Base-by-base conservation (phyloP, 2,888 invertebrate genomes). In the Rhorus exstirpatorius region DNA sequence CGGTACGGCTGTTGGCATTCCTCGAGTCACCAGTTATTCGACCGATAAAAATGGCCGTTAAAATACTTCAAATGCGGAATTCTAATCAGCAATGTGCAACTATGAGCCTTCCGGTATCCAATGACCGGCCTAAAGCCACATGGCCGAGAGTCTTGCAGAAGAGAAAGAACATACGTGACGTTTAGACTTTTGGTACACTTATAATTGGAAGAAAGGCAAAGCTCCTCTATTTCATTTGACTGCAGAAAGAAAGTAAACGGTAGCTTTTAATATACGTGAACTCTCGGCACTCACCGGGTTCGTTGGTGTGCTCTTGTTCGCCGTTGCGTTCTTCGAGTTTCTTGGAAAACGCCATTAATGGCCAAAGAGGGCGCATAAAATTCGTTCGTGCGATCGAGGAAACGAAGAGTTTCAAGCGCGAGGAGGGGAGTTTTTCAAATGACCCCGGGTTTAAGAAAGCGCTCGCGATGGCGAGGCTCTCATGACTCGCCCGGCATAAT, bases 341-440 rank as follows among this genome's bases (percentile, higher is more conserved):
- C 67, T 68, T 51, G 67, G 67, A 55, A 76, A 76, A 74, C 61
- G 72, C 21, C 21, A 31, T n/a, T 35, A 72, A 72, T 38, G 61
- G 49, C 49, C n/a, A 17, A 63, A 10, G 44, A n/a, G 61, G 77
- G 24, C n/a, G 65, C 79, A 75, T 79, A 58, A 75, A 82, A 75
- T 58, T 82, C 75, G 70, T 58, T 71, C 78, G 53, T 65, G 63
- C 58, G 74, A 68, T 17, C 14, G 35, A 76, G 67, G 65, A 76
- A 75, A 46, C 53, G 38, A 70, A 61, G 63, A 79, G 61, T 79
- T 79, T 65, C 55, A 67, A 75, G 75, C 75, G 61, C 79, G 58
- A 70, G 67, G 51, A 82, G 58, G 65, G 67, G 51, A 82, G 74
- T 72, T 72, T 60, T 68, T 71, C 70, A 63, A 79, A 75, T 65